Percentiles rank a stretch among this genome's conserved stretches.
phyloP scores from a whole-genome alignment of 92 coral and sea anemone genomes.

The Umimayanthus chanpuru region DNA sequence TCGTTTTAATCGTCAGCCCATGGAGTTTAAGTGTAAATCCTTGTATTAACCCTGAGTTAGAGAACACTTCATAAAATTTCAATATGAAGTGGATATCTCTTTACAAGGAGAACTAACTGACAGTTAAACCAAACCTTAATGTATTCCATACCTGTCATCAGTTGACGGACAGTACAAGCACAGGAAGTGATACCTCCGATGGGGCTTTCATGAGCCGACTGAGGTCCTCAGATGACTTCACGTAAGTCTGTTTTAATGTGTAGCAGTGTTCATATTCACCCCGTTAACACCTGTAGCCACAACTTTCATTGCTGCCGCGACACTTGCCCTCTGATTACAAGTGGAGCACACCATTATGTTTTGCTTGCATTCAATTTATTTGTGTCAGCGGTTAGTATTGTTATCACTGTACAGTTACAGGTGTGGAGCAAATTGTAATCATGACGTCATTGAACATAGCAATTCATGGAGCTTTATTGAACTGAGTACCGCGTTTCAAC shows the following conservation, averaged over 20 bases:
- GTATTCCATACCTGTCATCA: constrained; percentile 4
- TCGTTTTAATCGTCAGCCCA: too few relatives aligned
- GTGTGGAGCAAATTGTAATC: too few relatives aligned
- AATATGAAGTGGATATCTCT: not conserved
- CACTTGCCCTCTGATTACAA: too few relatives aligned
- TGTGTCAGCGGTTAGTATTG: too few relatives aligned
- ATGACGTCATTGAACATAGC: too few relatives aligned
- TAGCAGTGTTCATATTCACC: not conserved
- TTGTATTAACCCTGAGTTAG: not conserved
- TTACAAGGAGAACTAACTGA: not conserved
- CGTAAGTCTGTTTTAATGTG: constrained; percentile 49
- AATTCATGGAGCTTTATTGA: too few relatives aligned
- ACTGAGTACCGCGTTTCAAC: too few relatives aligned
- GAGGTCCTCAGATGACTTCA: constrained; percentile 56
- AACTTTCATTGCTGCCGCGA: too few relatives aligned
- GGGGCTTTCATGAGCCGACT: constrained; percentile 71
- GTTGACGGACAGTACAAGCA: constrained; percentile 57
- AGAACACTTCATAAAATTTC: not conserved
- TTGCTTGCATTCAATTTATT: too few relatives aligned
- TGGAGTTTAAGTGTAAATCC: too few relatives aligned
- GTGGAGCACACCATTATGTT: too few relatives aligned
- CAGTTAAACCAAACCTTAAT: not conserved
- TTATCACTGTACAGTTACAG: too few relatives aligned
- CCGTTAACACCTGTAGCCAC: not conserved
- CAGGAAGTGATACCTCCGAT: constrained; percentile 70